Percentiles rank a stretch among this genome's conserved stretches.
These are phyloP conservation scores for Cephus sareptanus DNA, from an alignment of 2,888 invertebrate genomes.

Conservation along the genomic window DNA sequence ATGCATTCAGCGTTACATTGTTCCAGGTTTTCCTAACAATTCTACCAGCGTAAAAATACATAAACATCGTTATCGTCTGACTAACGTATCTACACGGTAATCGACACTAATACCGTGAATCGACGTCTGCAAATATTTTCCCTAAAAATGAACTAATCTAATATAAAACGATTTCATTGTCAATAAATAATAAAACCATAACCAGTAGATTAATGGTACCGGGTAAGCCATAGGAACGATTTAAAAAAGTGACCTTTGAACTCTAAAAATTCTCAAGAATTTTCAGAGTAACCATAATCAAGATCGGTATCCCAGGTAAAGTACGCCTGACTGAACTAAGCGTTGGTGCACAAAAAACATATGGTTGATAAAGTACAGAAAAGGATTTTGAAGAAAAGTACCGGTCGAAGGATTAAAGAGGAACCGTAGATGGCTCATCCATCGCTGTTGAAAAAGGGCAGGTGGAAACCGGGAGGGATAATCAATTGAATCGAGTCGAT, in stretches of 20 bases:
- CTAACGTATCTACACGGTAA: neutral
- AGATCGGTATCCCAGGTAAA: neutral
- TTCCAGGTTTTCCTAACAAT: neutral
- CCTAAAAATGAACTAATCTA: neutral
- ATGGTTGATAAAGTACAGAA: neutral
- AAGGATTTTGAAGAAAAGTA: neutral
- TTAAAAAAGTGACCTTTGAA: neutral
- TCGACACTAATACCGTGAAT: neutral
- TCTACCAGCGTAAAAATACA: neutral
- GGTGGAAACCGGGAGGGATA: slow-evolving; percentile 26
- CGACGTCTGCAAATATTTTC: neutral
- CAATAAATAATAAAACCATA: neutral
- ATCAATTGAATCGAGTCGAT: slow-evolving; percentile 46
- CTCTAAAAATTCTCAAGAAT: neutral
- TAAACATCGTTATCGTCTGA: neutral
- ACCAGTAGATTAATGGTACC: neutral
- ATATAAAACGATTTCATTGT: neutral
- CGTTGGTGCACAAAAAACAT: neutral
- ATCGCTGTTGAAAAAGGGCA: slow-evolving; percentile 16
- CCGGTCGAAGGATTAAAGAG: neutral
- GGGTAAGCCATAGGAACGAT: neutral
- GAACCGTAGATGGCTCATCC: neutral
- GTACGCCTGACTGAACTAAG: neutral
- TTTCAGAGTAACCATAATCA: neutral
- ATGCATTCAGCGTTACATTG: neutral